phyloP scores from a whole-genome alignment of 2,113 vertebrate genomes.

The Dermatemys mawii region DNA sequence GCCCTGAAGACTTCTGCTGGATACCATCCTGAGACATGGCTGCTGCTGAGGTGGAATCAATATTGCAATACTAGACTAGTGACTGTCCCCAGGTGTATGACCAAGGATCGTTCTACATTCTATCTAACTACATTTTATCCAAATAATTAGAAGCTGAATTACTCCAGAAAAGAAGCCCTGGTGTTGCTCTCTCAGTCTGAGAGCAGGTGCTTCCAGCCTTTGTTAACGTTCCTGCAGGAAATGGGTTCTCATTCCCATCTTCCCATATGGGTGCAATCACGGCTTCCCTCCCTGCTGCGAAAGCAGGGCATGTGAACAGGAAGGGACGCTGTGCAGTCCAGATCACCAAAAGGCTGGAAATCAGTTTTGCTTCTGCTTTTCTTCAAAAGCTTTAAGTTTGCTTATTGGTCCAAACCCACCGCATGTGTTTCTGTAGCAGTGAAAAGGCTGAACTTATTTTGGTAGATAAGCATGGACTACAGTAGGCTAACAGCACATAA shows the following conservation, averaged over 20 bases:
- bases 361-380: conserved; percentile 42
- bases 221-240: conserved; percentile 39
- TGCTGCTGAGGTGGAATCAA: background rate
- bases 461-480: conserved; percentile 47
- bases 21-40: background rate
- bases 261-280: conserved; percentile 38
- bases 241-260: conserved; percentile 37
- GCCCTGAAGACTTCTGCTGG: background rate
- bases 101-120: fast-evolving
- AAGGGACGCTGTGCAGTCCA: conserved; percentile 49
- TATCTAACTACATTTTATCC: fast-evolving
- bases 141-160: background rate
- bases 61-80: background rate
- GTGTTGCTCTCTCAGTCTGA: background rate
- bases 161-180: background rate
- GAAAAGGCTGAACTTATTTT: conserved; percentile 47
- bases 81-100: background rate
- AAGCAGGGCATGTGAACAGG: conserved; percentile 34
- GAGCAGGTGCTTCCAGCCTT: background rate
- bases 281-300: conserved; percentile 43
- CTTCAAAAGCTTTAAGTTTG: conserved; percentile 50
- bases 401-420: conserved; percentile 54
- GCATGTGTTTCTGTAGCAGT: conserved; percentile 64
- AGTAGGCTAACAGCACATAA: conserved; percentile 28
- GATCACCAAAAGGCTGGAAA: conserved; percentile 37